Percentiles rank a stretch among this genome's conserved stretches.
Evolutionary conservation across 30 jellyfish, hydroid and myxozoan species (phyloP).

Genomic region (Cassiopea andromeda): DNA sequence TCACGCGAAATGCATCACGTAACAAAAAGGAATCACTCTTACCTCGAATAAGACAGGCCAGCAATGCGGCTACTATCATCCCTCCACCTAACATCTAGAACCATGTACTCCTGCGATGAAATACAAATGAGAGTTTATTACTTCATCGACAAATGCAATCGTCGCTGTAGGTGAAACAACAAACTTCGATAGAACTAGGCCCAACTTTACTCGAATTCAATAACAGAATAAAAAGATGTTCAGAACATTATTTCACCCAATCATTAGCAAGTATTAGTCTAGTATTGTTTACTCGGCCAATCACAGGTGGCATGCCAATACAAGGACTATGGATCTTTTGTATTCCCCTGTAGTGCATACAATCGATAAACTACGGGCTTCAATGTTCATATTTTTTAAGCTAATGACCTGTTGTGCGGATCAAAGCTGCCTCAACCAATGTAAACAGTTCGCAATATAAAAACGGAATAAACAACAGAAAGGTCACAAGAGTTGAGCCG

Average conservation of each 20-base stretch:
- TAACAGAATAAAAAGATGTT: slow-evolving; percentile 61
- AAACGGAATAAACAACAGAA: background rate
- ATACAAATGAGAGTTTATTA: background rate
- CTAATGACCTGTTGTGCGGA: slow-evolving; percentile 8
- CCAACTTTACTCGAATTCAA: slow-evolving; percentile 19
- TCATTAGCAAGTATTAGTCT: slow-evolving; percentile 7
- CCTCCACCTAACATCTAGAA: slow-evolving; percentile 24
- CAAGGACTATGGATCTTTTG: slow-evolving; percentile 7
- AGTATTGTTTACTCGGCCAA: slow-evolving; percentile 35
- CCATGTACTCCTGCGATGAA: slow-evolving; percentile 40
- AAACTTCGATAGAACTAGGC: background rate
- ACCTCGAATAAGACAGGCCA: slow-evolving; percentile 26
- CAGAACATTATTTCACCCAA: slow-evolving; percentile 61
- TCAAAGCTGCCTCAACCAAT: background rate
- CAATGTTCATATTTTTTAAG: background rate
- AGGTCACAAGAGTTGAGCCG: slow-evolving; percentile 15
- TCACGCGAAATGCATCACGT: slow-evolving; percentile 16
- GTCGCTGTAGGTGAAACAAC: background rate
- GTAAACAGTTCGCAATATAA: background rate
- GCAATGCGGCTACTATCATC: background rate
- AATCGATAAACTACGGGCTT: background rate
- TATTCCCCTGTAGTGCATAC: background rate
- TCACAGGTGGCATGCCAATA: slow-evolving; percentile 23
- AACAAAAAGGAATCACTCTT: background rate
- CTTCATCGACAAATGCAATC: background rate